Evolutionary conservation across 2,797 vertebrate species (phyloP), one percentile per base, ranked within the genome.

Genomic region (Avahi laniger): DNA sequence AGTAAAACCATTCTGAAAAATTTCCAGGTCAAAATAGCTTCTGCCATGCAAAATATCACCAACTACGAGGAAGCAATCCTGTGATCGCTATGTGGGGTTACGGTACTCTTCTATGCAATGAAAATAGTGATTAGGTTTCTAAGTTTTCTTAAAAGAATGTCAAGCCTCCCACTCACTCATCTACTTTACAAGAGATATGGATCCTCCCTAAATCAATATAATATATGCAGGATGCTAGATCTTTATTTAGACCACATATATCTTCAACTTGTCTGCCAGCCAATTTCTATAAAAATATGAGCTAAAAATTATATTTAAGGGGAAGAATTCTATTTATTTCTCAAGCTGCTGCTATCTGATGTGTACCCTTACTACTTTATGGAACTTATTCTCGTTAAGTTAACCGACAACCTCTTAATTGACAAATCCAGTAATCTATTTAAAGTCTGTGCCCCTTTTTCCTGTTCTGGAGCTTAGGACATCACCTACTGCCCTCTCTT

Each of bases 281-380:
- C 90, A 95, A 85, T 52, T 94, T 94, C 94, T 87, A 85, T 93
- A 95, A 96, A 97, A 93, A 48, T 93, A 96, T 63, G 89, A 95
- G 72, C 69, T 96, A 87, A 96, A 95, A 85, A 84, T 41, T 33
- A 50, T 90, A 75, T 75, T 94, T 92, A 83, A 87, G 75, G 67
- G 41, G 35, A 94, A 95, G 57, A 92, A 93, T 43, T 86, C 90
- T 96, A 93, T 96, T 90, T 94, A 95, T 95, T 95, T 94, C 89
- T 59, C 87, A 93, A 78, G n/a, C 84, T 70, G 46, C 35, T 93
- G 52, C 94, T 92, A 97, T 90, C 43, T 70, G 78, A 93, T 89
- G 69, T 70, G 65, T 65, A 83, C 54, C 46, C 84, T 78, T 90
- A 80, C 52, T 95, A 75, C n/a, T 70, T 90, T 65, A 82, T 14